A percentile compares a stretch with the other conserved stretches of the same genome.
phyloP scores from a whole-genome alignment of 2,797 vertebrate species.

The Sebastes taczanowskii region DNA sequence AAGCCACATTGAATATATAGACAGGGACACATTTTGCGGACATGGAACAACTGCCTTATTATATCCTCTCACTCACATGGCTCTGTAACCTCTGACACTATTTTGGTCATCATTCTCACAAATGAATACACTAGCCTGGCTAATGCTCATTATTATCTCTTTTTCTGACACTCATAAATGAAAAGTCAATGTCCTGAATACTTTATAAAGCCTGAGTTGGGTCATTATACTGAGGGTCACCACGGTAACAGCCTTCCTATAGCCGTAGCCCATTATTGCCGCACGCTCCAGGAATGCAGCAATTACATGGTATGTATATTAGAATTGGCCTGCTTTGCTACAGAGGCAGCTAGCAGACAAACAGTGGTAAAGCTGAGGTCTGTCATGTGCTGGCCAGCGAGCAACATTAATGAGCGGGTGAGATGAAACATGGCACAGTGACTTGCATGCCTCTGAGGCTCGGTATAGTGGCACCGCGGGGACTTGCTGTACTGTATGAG shows the following conservation, averaged over 20 bases:
- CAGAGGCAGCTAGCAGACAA: slow-evolving; percentile 38
- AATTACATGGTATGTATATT: slow-evolving; percentile 40
- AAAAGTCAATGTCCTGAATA: slow-evolving; percentile 70
- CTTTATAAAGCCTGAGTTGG: slow-evolving; percentile 55
- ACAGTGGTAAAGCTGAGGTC: slow-evolving; percentile 38
- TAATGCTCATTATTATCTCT: slow-evolving; percentile 62
- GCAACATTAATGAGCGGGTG: slow-evolving; percentile 52
- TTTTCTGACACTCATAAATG: slow-evolving; percentile 42
- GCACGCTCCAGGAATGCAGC: slow-evolving; percentile 34
- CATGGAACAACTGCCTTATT: slow-evolving; percentile 38
- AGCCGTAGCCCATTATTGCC: slow-evolving; percentile 38
- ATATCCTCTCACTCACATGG: slow-evolving; percentile 28
- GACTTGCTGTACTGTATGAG: slow-evolving; percentile 36
- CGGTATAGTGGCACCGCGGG: slow-evolving; percentile 53
- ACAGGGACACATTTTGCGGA: slow-evolving; percentile 37
- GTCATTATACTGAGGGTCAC: slow-evolving; percentile 66
- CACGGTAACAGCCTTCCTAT: slow-evolving; percentile 39
- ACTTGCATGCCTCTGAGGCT: slow-evolving; percentile 48
- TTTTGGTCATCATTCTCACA: slow-evolving; percentile 56
- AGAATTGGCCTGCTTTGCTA: slow-evolving; percentile 36
- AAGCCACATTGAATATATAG: slow-evolving; percentile 25
- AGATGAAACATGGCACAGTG: slow-evolving; percentile 60
- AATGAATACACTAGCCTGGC: slow-evolving; percentile 54
- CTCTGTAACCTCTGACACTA: slow-evolving; percentile 55
- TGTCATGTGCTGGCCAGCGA: slow-evolving; percentile 45